Evolutionary conservation across 1,140 invertebrate species (phyloP), one percentile per base, ranked within the genome.

Genomic region (Micrasema longulum): DNA sequence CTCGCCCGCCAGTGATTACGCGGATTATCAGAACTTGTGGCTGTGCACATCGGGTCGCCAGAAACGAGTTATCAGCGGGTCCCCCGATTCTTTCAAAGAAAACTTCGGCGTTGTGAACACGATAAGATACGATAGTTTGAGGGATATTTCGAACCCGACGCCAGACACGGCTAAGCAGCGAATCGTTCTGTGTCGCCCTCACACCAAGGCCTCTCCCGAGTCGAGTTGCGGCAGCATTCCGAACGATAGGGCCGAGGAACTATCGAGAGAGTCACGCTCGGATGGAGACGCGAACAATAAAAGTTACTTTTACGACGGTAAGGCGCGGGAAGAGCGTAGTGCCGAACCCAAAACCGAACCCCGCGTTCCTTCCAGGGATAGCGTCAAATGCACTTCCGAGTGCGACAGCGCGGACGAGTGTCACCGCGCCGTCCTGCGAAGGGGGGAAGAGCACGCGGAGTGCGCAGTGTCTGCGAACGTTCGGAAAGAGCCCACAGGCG

Each of bases 281-380:
- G 77, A 78, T 78, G 48, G 52, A 12, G 31, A 16, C 52, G 38
- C n/a, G 22, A 26, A 14, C 11, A 36, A 43, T 31, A 26, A 47
- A 23, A 26, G 63, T 23, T 22, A 36, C 26, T 66, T 26, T 16
- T 41, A 11, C 63, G 65, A 53, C 26, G 50, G 2, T 16, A 50
- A 48, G 78, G 77, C 76, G 75, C 76, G 80, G 80, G 73, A 81
- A 79, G 64, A 82, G 83, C 38, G 23, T 41, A 38, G 31, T 22
- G 55, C 48, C 77, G 82, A 83, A 77, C 81, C 81, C 57, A 11
- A 14, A 20, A 18, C 16, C 16, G 11, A 48, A 20, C 47, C 83
- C 0, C 79, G 81, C 52, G 80, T 82, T 74, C 81, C 81, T 18
- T 78, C 81, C 60, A 77, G 55, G 22, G 67, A 62, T 55, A 57